Conservation (phyloP, 2,888 invertebrate species). For the Limnephilus rhombicus region DNA sequence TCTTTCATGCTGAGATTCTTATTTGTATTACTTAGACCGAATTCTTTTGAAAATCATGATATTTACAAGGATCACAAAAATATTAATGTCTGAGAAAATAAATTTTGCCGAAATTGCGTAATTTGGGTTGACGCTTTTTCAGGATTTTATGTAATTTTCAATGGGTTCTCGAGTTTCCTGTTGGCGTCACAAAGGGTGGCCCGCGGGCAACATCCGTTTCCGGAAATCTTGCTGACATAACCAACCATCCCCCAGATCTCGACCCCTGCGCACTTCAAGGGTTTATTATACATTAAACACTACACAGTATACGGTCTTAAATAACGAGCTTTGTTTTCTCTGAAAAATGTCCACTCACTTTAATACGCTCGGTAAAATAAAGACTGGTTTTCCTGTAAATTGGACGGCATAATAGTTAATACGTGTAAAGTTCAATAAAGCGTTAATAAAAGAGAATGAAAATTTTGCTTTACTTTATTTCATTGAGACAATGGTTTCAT, state of each 20-base stretch:
- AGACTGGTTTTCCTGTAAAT: neutral
- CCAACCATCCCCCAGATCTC: slow-evolving; percentile 2
- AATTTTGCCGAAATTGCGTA: neutral
- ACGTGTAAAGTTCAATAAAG: neutral
- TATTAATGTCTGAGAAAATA: neutral
- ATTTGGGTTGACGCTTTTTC: slow-evolving; percentile 4
- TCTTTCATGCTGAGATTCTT: neutral
- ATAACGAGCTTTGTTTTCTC: slow-evolving; percentile 3
- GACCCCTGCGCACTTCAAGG: neutral
- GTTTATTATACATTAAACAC: neutral
- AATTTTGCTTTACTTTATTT: neutral
- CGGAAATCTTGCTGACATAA: slow-evolving; percentile 33
- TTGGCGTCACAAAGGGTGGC: slow-evolving; percentile 34
- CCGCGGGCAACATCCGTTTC: slow-evolving; percentile 27
- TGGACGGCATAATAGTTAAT: neutral
- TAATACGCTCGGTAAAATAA: neutral
- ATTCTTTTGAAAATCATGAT: neutral
- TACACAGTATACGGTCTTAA: neutral
- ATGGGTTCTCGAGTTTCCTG: slow-evolving; percentile 20
- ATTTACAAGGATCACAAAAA: neutral
- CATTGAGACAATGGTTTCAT: neutral
- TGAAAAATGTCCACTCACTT: neutral
- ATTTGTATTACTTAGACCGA: neutral
- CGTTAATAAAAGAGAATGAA: neutral
- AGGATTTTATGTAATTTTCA: slow-evolving; percentile 27